Conservation (phyloP, 1,140 invertebrate genomes). For the Eueides isabella region DNA sequence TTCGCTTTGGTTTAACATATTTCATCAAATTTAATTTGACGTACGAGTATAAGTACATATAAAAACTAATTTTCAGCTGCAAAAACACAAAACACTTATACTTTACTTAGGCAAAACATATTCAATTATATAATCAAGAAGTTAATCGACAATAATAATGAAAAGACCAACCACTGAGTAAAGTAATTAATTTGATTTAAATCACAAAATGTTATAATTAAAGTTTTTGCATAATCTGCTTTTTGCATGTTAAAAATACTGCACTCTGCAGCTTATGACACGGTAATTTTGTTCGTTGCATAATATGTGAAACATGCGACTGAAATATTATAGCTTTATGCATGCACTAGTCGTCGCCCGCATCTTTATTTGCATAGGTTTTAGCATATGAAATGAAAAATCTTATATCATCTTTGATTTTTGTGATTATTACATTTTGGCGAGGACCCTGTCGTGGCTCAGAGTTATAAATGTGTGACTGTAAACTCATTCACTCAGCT, state of each 20-base stretch:
- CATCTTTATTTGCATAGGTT: no score
- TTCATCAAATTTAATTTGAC: no score
- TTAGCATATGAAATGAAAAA: no score
- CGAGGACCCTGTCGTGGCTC: no score
- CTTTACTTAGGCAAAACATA: neutral
- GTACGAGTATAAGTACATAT: no score
- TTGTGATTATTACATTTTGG: no score
- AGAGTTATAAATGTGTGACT: no score
- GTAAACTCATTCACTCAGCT: no score
- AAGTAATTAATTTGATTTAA: conserved; percentile 6
- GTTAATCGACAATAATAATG: neutral
- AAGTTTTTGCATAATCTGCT: conserved; percentile 6
- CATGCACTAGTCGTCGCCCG: neutral
- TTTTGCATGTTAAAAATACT: conserved; percentile 8
- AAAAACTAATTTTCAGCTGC: no score
- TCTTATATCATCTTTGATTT: no score
- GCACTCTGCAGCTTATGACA: conserved; percentile 1
- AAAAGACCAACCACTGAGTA: neutral
- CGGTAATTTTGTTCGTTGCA: conserved; percentile 4
- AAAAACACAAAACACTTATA: no score
- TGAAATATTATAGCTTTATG: neutral
- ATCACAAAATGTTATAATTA: conserved; percentile 7
- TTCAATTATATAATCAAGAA: conserved; percentile 6
- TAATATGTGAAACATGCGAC: conserved; percentile 1
- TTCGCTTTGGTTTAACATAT: no score